Evolutionary conservation across 2,797 vertebrate species (phyloP), one percentile per base, ranked within the genome.

Genomic region (Darevskia mixta): DNA sequence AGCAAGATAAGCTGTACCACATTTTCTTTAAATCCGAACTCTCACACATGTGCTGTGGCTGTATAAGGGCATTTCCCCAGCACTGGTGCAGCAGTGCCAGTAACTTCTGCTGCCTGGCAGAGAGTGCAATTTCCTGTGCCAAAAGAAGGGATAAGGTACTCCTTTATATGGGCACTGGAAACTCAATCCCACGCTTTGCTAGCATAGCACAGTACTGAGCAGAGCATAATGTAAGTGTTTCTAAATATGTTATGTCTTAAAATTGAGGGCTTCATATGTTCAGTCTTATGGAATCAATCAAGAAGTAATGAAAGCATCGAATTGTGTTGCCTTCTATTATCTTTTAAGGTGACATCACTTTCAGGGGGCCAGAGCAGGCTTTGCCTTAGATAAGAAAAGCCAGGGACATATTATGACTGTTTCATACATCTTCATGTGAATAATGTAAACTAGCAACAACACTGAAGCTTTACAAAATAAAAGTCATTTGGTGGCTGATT

Each of bases 401-500:
- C 29, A 69, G 29, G 82, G 86, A 67, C 71, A 27, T 15, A 4
- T 67, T 45, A 80, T 82, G 79, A 23, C 78, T n/a, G 27, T 66
- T 83, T 87, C 66, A 83, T 55, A 83, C 43, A 87, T 82, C 64
- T n/a, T 83, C 81, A 43, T 35, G 49, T 87, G 66, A 79, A 32
- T 85, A 80, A 80, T 73, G 32, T 78, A 85, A 80, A 73, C 9
- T 49, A 94, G 94, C 85, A 93, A 93, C 93, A 90, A 55, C 85
- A 90, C 90, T 88, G 88, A 88, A 0, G 0, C 78, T 83, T 83
- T 88, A 91, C 86, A 1, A 91, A 95, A 89, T 23, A 91, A 89
- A 87, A 87, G 88, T 92, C 87, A 90, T 83, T 87, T 76, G 64
- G 58, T 81, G 45, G n/a, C 82, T 93, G 91, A 93, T 91, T 90